Percentiles rank a stretch among this genome's conserved stretches.
These are phyloP conservation scores for Eclectus roratus DNA, from an alignment of 2,113 vertebrate species.

Conservation along the genomic window DNA sequence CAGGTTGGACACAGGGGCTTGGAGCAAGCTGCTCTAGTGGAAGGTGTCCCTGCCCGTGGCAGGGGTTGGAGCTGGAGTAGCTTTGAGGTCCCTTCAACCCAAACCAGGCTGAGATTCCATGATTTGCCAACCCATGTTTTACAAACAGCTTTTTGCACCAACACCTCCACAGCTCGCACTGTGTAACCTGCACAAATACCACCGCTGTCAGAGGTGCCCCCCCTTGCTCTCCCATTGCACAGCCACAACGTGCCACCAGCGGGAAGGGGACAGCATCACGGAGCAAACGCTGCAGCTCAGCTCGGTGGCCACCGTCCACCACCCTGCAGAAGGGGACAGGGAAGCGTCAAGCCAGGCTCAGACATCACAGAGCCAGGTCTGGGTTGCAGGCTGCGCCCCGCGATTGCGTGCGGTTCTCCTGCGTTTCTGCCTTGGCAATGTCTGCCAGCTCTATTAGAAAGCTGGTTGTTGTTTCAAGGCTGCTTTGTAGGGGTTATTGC, in stretches of 20 bases:
- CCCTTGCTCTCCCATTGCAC: accelerated
- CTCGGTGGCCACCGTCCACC: accelerated
- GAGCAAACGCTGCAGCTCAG: not conserved
- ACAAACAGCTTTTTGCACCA: not conserved
- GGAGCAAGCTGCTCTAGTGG: not conserved
- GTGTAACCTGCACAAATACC: not conserved
- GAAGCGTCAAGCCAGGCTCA: accelerated
- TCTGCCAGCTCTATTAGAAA: conserved; percentile 44
- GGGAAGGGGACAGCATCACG: accelerated
- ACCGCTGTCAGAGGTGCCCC: not conserved
- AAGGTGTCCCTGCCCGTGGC: not conserved
- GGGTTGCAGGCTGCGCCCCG: not conserved
- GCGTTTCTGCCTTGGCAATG: not conserved
- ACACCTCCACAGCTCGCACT: not conserved
- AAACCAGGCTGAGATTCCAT: not conserved
- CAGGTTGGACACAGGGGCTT: no score
- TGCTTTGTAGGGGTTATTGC: not conserved
- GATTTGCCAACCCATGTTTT: not conserved
- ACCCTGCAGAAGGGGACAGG: not conserved
- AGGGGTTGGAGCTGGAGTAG: not conserved
- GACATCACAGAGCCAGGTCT: not conserved
- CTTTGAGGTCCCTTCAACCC: not conserved
- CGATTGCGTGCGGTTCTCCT: not conserved
- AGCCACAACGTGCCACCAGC: not conserved
- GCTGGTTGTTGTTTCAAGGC: conserved; percentile 39